Conservation (phyloP, 1,140 invertebrate genomes). For the Drosophila ogumai region DNA sequence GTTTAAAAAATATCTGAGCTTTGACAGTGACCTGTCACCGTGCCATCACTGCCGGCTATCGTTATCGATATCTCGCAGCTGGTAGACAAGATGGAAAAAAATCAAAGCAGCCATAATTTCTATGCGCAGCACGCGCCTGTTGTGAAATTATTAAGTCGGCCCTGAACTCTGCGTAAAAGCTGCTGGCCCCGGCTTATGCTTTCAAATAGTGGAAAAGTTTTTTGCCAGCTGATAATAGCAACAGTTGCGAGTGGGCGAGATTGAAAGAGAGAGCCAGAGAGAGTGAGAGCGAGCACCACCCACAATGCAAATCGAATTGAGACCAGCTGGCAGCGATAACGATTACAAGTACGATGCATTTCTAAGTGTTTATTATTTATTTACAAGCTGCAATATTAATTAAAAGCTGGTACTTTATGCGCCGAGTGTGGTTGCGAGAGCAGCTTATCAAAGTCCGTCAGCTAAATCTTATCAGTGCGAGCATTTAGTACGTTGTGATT, state of each 20-base stretch:
- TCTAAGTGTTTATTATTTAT: conserved; percentile 22
- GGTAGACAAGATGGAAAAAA: conserved; percentile 1
- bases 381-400: conserved; percentile 35
- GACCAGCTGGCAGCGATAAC: conserved; percentile 65
- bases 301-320: conserved; percentile 41
- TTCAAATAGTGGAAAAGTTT: conserved; percentile 50
- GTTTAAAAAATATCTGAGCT: conserved; percentile 24
- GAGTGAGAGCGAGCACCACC: not conserved
- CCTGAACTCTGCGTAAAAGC: conserved; percentile 55
- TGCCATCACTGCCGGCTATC: conserved; percentile 34
- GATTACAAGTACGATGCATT: conserved; percentile 43
- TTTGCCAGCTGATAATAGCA: conserved; percentile 35
- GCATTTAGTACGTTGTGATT: conserved; percentile 44
- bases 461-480: conserved; percentile 55
- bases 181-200: conserved; percentile 1
- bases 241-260: conserved; percentile 1
- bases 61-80: conserved; percentile 52
- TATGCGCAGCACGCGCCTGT: conserved; percentile 12
- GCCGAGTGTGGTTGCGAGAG: conserved; percentile 16
- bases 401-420: conserved; percentile 4
- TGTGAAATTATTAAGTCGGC: conserved; percentile 30
- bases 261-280: not conserved
- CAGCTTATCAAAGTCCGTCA: conserved; percentile 19
- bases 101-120: not conserved
- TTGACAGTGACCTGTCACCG: conserved; percentile 13